Evolutionary conservation across 1,140 invertebrate genomes (phyloP), one percentile per base, ranked within the genome.

Genomic region (Drosophila auraria): DNA sequence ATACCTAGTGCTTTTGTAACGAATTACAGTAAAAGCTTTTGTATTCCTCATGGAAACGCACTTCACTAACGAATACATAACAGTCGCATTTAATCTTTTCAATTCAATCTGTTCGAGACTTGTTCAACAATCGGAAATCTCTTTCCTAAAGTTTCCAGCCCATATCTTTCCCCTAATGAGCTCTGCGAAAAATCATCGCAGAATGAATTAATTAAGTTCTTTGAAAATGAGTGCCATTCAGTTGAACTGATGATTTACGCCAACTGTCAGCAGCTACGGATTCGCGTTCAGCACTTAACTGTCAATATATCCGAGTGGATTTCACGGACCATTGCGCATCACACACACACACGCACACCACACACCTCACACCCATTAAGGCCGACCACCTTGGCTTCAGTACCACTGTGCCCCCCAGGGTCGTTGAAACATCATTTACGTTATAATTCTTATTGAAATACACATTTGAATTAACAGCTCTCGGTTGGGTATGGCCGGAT

Each of bases 361-460:
- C 53, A 23, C 60, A 65, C 30, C 50, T 54, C 15, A 69, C 8
- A 23, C 40, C 40, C 33, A 59, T 27, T 47, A 59, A 53, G 63
- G 56, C 36, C 50, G 25, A 17, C 45, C 33, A 62, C 38, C 49
- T 17, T 33, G 25, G 40, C 17, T 36, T 11, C 47, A 20, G 47
- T 20, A 15, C 42, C 42, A 64, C 77, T 79, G 76, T 57, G 40
- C 36, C 40, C 23, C 68, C 68, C 50, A 47, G 66, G 59, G 47
- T 50, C 66, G 75, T 72, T 78, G 53, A 49, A 63, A 79, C 70
- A 78, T 90, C 75, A 90, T 84, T 87, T 89, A 84, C 78, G 70
- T 69, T 89, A 86, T 86, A 82, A 90, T 86, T 77, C 82, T 86
- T 80, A 90, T 89, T 86, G 75, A 79, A 82, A 82, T 73, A 84